These are phyloP conservation scores for Rhabdophis nuchalis DNA, from an alignment of 2,797 vertebrate genomes.

Conservation along the genomic window DNA sequence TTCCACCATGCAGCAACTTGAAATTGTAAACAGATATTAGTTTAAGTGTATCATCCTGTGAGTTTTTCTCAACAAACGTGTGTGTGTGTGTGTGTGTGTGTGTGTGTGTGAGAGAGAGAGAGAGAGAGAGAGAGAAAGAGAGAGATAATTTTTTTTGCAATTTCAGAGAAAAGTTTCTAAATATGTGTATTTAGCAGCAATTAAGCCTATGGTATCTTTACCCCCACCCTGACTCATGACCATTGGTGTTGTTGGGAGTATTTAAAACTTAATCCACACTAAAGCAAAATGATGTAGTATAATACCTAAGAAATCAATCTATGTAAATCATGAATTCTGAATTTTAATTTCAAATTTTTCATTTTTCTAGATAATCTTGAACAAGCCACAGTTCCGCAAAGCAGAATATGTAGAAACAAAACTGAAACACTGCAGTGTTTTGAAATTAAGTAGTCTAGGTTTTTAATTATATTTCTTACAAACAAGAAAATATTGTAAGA, in stretches of 20 bases:
- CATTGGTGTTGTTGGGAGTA: slow-evolving; percentile 41
- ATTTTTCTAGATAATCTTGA: neutral
- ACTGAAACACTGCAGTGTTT: neutral
- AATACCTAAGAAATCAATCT: neutral
- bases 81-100: slow-evolving; percentile 33
- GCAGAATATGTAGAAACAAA: neutral
- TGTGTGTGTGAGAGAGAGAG: neutral
- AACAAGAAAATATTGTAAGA: neutral
- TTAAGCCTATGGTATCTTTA: slow-evolving; percentile 40
- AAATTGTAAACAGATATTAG: slow-evolving; percentile 70
- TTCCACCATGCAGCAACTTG: slow-evolving; percentile 67
- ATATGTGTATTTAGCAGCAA: slow-evolving; percentile 34
- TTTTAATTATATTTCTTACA: neutral
- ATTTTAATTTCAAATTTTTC: neutral
- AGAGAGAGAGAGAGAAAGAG: too few relatives aligned
- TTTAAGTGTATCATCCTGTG: slow-evolving; percentile 62
- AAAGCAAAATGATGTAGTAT: neutral
- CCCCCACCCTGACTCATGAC: slow-evolving; percentile 24
- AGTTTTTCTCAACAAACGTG: slow-evolving; percentile 62
- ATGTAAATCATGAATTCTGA: neutral
- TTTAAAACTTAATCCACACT: slow-evolving; percentile 41
- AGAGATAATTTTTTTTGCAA: slow-evolving; percentile 50
- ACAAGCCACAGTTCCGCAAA: neutral
- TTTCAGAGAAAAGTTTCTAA: slow-evolving; percentile 50
- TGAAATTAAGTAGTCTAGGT: neutral